Percentiles rank a stretch among this genome's conserved stretches.
phyloP scores from a whole-genome alignment of 1,140 invertebrate genomes.

The Copidosoma floridanum region DNA sequence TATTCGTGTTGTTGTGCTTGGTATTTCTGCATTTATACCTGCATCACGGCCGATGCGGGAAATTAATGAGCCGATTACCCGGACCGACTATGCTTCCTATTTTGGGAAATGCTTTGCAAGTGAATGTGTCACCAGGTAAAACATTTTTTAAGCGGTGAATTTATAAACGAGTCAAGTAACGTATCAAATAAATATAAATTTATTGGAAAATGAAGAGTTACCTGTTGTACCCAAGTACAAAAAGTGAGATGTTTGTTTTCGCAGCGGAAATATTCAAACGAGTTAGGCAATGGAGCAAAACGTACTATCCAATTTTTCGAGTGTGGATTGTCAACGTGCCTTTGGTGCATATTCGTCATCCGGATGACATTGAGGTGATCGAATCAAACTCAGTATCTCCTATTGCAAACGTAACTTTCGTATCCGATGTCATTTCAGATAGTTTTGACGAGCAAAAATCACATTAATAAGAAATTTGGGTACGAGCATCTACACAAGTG shows the following conservation, averaged over 20 bases:
- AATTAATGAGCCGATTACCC: conserved; percentile 32
- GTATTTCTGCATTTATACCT: too few relatives aligned
- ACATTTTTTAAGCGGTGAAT: too few relatives aligned
- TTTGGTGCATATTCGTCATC: conserved; percentile 29
- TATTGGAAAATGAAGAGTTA: too few relatives aligned
- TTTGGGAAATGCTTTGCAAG: conserved; percentile 31
- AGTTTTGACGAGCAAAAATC: conserved; percentile 49
- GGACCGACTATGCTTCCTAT: conserved; percentile 32
- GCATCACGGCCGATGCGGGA: conserved; percentile 20
- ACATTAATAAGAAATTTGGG: conserved; percentile 62
- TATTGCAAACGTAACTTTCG: too few relatives aligned
- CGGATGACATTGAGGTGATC: conserved; percentile 36
- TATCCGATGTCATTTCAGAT: conserved; percentile 22
- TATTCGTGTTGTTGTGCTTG: too few relatives aligned
- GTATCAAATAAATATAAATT: too few relatives aligned
- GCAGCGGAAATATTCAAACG: conserved; percentile 27
- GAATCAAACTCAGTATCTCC: neutral
- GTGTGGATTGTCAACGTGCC: conserved; percentile 12
- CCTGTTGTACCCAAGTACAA: too few relatives aligned
- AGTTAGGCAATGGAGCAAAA: neutral
- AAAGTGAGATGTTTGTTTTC: too few relatives aligned
- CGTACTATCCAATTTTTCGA: conserved; percentile 37
- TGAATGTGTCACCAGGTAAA: conserved; percentile 26
- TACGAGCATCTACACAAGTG: conserved; percentile 64
- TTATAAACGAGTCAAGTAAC: too few relatives aligned